Evolutionary conservation across 2,888 invertebrate genomes (phyloP).

Genomic region (Leuctra nigra): DNA sequence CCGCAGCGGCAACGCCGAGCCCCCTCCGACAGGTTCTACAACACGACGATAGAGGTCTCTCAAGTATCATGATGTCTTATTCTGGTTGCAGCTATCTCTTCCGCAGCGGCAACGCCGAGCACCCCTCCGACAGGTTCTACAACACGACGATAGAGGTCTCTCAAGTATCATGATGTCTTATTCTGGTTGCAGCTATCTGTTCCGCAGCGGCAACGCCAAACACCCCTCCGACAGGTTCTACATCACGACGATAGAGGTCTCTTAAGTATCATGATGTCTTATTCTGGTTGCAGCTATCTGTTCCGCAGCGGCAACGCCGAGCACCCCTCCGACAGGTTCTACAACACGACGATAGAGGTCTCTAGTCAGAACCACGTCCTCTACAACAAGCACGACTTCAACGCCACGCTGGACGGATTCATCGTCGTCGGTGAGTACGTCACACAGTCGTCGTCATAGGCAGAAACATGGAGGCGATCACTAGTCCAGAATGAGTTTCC

Average conservation of each 20-base stretch:
- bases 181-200: constrained; percentile 67
- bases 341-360: constrained; percentile 80
- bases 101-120: constrained; percentile 84
- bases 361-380: constrained; percentile 26
- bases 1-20: constrained; percentile 84
- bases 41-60: constrained; percentile 74
- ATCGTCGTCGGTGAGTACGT: constrained; percentile 55
- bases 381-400: constrained; percentile 33
- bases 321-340: constrained; percentile 85
- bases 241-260: no score
- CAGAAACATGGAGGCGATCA: no score
- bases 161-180: no score
- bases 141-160: no score
- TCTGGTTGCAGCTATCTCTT: constrained; percentile 71
- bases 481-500: no score
- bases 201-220: constrained; percentile 84
- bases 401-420: constrained; percentile 60
- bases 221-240: constrained; percentile 86
- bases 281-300: constrained; percentile 65
- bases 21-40: constrained; percentile 82
- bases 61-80: no score
- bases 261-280: no score
- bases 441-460: neutral
- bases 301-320: constrained; percentile 87
- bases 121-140: constrained; percentile 80